Evolutionary conservation across 2,797 vertebrate species (phyloP), one percentile per base, ranked within the genome.

Genomic region (Sarcoramphus papa): DNA sequence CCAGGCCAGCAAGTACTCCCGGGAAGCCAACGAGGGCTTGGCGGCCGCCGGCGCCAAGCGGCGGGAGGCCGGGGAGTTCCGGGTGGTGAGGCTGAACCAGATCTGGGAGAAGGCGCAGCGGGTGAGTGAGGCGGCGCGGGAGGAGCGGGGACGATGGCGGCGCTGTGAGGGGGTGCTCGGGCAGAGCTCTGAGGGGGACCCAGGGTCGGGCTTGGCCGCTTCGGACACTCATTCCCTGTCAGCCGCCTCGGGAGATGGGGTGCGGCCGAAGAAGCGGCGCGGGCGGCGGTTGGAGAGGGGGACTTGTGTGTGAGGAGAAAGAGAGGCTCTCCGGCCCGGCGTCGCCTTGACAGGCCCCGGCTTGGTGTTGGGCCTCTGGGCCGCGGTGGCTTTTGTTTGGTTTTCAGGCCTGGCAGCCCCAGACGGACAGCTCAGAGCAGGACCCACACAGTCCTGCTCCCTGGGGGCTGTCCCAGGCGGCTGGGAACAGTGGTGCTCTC

Each of bases 91-190:
- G 96, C 97, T 99, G 63, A 99, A 98, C 97, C 99, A 99, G 97
- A 96, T 99, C 57, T 99, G 99, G 99, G 99, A 99, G 97, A 99
- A 99, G 97, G 99, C 99, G 11, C 97, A 98, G 94, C 93, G 99
- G 98, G 99, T 99, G 97, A 97, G 99, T 92, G 82, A 14, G 25
- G 63, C n/a, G 33, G 85, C 2, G 50, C n/a, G 24, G 53, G 30
- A 28, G 63, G n/a, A 59, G 68, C 16, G 9, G 37, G 43, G 19
- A 1, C 28, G 37, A 24, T 72, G 91, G 74, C 85, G 48, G 64
- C 6, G 24, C 43, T 7, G 19, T 4, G 35, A 23, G 22, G 16
- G 14, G 24, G 8, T 21, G 57, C 23, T 21, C 14, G 5, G 50
- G 21, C 23, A 9, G 41, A 16, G 77, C 37, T 51, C 21, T 7